Conservation (phyloP, 2,113 vertebrate species). For the Amphilophus citrinellus region DNA sequence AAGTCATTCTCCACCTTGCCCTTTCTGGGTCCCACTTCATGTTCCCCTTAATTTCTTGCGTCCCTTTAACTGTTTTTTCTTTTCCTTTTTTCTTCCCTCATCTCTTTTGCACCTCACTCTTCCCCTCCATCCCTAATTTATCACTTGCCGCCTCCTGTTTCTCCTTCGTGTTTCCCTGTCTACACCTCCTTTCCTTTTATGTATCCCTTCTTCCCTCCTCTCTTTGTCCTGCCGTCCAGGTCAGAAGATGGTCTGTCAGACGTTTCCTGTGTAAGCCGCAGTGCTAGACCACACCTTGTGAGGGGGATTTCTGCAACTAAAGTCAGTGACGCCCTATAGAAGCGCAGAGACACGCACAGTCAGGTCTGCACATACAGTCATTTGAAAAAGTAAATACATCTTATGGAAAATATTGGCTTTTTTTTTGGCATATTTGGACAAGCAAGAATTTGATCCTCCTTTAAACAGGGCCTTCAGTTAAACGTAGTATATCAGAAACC, state of each 20-base stretch:
- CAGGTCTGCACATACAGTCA: constrained; percentile 2
- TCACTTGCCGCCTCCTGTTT: constrained; percentile 7
- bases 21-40: not conserved
- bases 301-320: constrained; percentile 70
- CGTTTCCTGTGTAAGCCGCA: constrained; percentile 68
- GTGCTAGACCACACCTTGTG: constrained; percentile 72
- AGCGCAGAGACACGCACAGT: constrained; percentile 41
- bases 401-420: constrained; percentile 2
- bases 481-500: not conserved
- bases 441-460: not conserved
- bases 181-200: constrained; percentile 60
- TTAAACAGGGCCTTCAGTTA: not conserved
- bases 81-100: not conserved
- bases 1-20: constrained; percentile 28
- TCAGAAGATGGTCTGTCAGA: constrained; percentile 69
- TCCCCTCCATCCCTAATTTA: constrained; percentile 13
- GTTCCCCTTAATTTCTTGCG: not conserved
- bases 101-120: not conserved
- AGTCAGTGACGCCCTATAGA: constrained; percentile 38
- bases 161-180: constrained; percentile 48
- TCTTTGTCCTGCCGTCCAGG: constrained; percentile 65
- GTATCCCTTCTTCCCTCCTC: constrained; percentile 59
- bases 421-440: not conserved
- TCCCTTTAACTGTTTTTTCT: not conserved
- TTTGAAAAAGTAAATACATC: not conserved